Evolutionary conservation across 2,888 invertebrate species (phyloP).

Genomic region (Caenorhabditis angaria): DNA sequence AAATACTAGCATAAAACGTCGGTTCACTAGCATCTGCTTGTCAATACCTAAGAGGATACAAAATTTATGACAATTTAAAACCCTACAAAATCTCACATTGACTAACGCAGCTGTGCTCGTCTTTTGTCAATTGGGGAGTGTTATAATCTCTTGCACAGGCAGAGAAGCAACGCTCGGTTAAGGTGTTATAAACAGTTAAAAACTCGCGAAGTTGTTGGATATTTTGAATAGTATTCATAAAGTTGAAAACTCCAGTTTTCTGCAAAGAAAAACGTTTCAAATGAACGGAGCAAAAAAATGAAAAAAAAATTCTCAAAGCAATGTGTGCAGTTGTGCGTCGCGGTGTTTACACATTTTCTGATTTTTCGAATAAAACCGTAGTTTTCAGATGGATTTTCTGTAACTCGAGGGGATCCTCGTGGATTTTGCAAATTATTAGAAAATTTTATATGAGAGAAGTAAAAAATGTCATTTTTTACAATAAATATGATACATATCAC

Average conservation of each 20-base stretch:
- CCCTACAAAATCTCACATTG: constrained; percentile 47
- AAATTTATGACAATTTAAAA: not conserved
- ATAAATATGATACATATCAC: not conserved
- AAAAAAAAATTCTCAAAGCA: not conserved
- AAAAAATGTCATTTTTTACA: too few species aligned
- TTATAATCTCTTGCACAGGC: constrained; percentile 65
- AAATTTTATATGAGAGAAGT: too few species aligned
- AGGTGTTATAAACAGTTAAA: constrained; percentile 67
- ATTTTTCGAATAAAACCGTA: too few species aligned
- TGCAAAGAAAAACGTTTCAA: too few species aligned
- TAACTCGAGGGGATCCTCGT: too few species aligned
- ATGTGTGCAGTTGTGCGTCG: not conserved
- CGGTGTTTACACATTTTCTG: not conserved
- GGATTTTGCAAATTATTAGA: too few species aligned
- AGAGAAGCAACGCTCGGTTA: constrained; percentile 68
- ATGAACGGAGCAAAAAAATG: not conserved
- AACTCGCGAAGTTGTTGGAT: constrained; percentile 66
- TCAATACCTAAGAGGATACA: constrained; percentile 60
- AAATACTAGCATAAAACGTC: constrained; percentile 67
- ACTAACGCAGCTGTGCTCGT: constrained; percentile 57
- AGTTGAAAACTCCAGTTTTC: constrained; percentile 13
- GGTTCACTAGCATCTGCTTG: constrained; percentile 69
- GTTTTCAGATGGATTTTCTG: too few species aligned
- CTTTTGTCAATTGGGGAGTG: constrained; percentile 40
- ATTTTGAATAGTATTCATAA: constrained; percentile 46